Percentiles rank a stretch among this genome's conserved stretches.
phyloP scores from a whole-genome alignment of 1,140 invertebrate species.

The Drosophila pseudoananassae region DNA sequence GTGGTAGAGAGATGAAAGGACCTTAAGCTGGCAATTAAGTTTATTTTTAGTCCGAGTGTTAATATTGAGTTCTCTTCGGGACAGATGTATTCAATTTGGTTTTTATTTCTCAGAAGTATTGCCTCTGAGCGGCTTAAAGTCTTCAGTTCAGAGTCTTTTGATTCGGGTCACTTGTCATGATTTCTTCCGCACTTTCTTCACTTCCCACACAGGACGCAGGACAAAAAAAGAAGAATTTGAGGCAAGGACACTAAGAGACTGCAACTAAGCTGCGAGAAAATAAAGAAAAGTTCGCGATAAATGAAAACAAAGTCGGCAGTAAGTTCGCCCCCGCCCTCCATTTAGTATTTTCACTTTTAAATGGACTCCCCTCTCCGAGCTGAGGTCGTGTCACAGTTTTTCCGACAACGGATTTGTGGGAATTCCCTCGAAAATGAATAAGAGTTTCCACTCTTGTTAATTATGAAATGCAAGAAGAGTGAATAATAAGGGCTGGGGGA shows the following conservation, averaged over 20 bases:
- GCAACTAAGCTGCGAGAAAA: conserved; percentile 22
- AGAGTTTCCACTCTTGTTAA: conserved; percentile 39
- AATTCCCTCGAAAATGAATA: neutral
- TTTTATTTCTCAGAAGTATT: neutral
- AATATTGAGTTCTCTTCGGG: conserved; percentile 6
- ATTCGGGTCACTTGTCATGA: conserved; percentile 39
- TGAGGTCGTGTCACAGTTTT: conserved; percentile 51
- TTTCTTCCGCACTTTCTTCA: conserved; percentile 26
- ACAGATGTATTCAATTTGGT: neutral
- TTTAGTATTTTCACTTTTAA: conserved; percentile 25
- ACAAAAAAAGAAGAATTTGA: conserved; percentile 1
- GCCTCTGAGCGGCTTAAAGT: conserved; percentile 23
- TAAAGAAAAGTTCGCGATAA: conserved; percentile 45
- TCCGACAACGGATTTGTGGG: conserved; percentile 5
- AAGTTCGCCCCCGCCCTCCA: neutral
- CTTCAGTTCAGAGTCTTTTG: conserved; percentile 7
- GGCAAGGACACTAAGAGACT: conserved; percentile 20
- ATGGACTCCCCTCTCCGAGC: conserved; percentile 13
- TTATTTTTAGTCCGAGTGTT: conserved; percentile 5
- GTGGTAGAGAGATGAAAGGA: conserved; percentile 1
- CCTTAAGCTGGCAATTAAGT: neutral
- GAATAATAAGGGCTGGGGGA: conserved; percentile 1
- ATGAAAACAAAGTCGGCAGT: conserved; percentile 44
- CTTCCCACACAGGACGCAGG: conserved; percentile 1
- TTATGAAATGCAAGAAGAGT: conserved; percentile 50